Percentiles rank a stretch among this genome's conserved stretches.
Evolutionary conservation across 1,140 invertebrate species (phyloP).

Genomic region (Cyclina sinensis): DNA sequence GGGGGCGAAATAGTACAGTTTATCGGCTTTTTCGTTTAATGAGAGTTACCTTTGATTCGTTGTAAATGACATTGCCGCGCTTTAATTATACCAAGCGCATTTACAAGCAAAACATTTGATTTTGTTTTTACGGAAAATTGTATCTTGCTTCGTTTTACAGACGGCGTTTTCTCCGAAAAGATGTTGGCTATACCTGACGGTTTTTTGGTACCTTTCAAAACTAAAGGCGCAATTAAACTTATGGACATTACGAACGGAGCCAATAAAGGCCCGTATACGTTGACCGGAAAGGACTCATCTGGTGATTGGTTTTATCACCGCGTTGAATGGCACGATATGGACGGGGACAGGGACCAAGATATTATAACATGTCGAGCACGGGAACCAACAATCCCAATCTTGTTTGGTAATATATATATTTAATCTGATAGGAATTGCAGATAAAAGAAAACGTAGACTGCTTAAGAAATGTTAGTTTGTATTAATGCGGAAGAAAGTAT

Average conservation of each 20-base stretch:
- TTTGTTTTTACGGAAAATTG: too few relatives aligned
- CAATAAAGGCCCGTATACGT: conserved; percentile 77
- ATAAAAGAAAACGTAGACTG: too few relatives aligned
- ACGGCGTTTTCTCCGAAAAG: conserved; percentile 70
- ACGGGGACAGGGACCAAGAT: conserved; percentile 86
- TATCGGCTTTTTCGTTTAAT: too few relatives aligned
- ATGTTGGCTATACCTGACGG: conserved; percentile 80
- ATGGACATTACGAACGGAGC: conserved; percentile 80
- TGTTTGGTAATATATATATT: conserved; percentile 62
- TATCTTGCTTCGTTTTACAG: conserved; percentile 63
- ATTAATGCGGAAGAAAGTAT: too few relatives aligned
- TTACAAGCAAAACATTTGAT: too few relatives aligned
- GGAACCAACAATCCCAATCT: conserved; percentile 71
- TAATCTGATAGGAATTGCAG: too few relatives aligned
- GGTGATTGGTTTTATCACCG: conserved; percentile 87
- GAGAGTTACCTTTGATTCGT: too few relatives aligned
- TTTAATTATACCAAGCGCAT: too few relatives aligned
- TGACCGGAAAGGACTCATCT: conserved; percentile 77
- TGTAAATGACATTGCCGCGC: too few relatives aligned
- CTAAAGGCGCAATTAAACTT: conserved; percentile 84
- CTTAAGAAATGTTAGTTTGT: too few relatives aligned
- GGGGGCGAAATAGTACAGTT: too few relatives aligned
- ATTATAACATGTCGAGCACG: conserved; percentile 84
- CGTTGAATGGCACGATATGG: conserved; percentile 87
- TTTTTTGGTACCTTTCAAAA: conserved; percentile 86